Conservation (phyloP, 1,140 invertebrate species). For the Drosophila setifemur region DNA sequence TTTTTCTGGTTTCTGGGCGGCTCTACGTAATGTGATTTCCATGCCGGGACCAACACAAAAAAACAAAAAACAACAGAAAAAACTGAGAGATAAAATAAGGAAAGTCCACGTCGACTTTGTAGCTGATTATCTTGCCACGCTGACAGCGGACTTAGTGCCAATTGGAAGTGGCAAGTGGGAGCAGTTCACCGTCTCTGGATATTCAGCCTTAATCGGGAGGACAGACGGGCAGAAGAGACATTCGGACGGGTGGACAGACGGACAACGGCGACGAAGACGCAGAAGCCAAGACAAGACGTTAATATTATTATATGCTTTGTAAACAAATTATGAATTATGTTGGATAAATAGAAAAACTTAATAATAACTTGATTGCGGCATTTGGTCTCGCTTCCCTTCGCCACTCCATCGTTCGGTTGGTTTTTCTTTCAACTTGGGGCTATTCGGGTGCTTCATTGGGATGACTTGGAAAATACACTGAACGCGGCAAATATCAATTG, state of each 20-base stretch:
- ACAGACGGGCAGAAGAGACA: background rate
- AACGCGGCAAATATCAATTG: no score
- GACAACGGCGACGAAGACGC: conserved; percentile 4
- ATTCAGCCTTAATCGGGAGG: background rate
- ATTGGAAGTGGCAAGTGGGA: background rate
- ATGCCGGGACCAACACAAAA: conserved; percentile 17
- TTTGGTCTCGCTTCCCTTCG: conserved; percentile 38
- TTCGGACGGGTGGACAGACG: background rate
- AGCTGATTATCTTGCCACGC: conserved; percentile 67
- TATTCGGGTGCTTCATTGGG: background rate
- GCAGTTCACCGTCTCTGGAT: conserved; percentile 11
- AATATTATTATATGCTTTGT: conserved; percentile 80
- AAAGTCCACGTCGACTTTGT: conserved; percentile 43
- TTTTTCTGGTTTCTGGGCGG: background rate
- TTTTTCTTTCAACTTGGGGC: background rate
- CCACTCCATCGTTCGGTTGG: background rate
- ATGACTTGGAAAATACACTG: background rate
- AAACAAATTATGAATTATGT: conserved; percentile 81
- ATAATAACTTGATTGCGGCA: conserved; percentile 81
- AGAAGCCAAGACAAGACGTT: conserved; percentile 63
- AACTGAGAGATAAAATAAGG: conserved; percentile 34
- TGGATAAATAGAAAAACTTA: conserved; percentile 81
- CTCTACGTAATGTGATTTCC: conserved; percentile 49
- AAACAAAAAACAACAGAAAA: background rate
- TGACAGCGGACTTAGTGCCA: conserved; percentile 54